Base-by-base conservation (phyloP, 2,888 invertebrate species). In the Bombylius discolor region DNA sequence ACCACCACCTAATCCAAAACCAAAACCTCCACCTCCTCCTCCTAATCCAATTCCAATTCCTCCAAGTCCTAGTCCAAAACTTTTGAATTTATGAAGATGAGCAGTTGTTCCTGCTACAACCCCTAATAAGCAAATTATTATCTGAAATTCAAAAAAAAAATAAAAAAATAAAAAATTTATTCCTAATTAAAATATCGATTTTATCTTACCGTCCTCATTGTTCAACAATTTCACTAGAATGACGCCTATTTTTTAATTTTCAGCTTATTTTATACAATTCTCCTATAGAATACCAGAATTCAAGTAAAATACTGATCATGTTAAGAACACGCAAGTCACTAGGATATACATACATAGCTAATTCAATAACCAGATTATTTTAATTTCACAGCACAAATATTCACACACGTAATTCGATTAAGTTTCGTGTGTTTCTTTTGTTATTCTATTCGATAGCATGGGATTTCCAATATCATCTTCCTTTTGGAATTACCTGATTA, bases 1-100 rank as follows among this genome's bases (percentile, higher is more conserved):
- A 6, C 51, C 56, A 7, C 56, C 56, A 1, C 49, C 33, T 12
- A 36, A 52, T 13, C 57, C 56, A 31, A 44, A 39, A 12, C 59
- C 58, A 23, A 46, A 33, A 1, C 49, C 48, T 6, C 56, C 47
- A 11, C 47, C 56, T 34, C 42, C 34, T 31, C 59, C 59, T 13
- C 55, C 50, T 45, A 45, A 9, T 34, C 46, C 34, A 45, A 13
- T n/a, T 5, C 48, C 53, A 34, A 49, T 13, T 45, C 49, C 49
- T 33, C 54, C 54, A 49, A 54, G 34, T 33, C 53, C 53, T 31
- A 47, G 23, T 42, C 39, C 39, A 11, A 49, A 49, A 32, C 4
- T n/a, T 11, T 49, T 54, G 6, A 54, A 23, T 39, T 53, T 53
- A 48, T 53, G 47, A 6, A 42, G 42, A 23, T 49, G 49, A 23